phyloP scores from a whole-genome alignment of 2,113 vertebrate species.

The Anguilla rostrata region DNA sequence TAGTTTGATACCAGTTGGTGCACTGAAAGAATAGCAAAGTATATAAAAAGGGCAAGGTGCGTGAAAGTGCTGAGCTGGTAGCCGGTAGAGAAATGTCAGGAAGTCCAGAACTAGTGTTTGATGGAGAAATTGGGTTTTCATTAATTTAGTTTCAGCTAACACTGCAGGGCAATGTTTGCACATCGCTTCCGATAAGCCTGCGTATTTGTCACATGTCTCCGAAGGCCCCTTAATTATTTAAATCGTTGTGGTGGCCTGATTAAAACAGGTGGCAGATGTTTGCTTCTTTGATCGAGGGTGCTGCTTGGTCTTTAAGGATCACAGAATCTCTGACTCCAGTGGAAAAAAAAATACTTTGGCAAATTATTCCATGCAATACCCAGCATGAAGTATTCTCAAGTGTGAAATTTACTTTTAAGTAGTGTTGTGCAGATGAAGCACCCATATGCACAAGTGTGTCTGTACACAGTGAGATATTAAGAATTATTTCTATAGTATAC shows the following conservation, averaged over 20 bases:
- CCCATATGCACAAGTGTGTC: not conserved
- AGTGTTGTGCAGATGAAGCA: not conserved
- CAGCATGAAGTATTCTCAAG: not conserved
- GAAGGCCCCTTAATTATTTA: not conserved
- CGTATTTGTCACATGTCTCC: not conserved
- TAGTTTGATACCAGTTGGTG: too few relatives aligned
- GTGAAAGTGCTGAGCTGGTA: not conserved
- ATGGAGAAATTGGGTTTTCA: not conserved
- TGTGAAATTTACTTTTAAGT: not conserved
- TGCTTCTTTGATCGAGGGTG: constrained; percentile 1
- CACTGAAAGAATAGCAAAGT: too few relatives aligned
- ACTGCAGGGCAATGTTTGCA: not conserved
- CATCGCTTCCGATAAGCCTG: not conserved
- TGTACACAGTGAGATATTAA: not conserved
- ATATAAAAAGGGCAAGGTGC: not conserved
- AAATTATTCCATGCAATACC: not conserved
- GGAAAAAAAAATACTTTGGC: not conserved
- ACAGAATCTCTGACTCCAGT: not conserved
- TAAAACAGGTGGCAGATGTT: constrained; percentile 1
- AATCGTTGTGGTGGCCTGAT: not conserved
- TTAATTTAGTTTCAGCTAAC: not conserved
- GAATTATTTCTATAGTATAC: too few relatives aligned
- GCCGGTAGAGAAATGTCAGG: not conserved
- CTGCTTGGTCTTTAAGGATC: not conserved
- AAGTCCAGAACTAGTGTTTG: not conserved